Conservation (phyloP, 1,140 invertebrate genomes). For the Magallana angulata region DNA sequence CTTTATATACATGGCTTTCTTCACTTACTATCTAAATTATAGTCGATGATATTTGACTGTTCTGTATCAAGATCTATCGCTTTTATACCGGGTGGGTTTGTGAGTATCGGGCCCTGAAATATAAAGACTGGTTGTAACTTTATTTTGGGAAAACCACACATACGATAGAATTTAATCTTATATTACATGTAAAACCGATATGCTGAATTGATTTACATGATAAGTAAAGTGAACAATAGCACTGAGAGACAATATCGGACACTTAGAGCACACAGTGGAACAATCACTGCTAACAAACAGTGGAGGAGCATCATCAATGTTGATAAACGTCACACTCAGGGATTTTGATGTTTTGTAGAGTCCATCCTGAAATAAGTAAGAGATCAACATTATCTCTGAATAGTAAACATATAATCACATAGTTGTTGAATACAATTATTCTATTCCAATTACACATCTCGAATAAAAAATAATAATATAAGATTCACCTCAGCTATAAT, state of each 20-base stretch:
- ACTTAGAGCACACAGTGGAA: not conserved
- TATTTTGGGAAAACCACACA: too few relatives aligned
- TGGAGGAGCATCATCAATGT: not conserved
- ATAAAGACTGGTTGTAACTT: not conserved
- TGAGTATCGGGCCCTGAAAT: not conserved
- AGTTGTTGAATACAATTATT: too few relatives aligned
- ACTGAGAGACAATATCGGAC: not conserved
- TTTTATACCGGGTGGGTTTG: not conserved
- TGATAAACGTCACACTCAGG: not conserved
- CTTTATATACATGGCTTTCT: too few relatives aligned
- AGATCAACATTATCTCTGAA: not conserved
- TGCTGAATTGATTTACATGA: not conserved
- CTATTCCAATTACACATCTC: too few relatives aligned
- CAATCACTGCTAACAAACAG: not conserved
- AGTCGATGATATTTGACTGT: not conserved
- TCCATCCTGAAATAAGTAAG: not conserved
- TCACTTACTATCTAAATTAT: not conserved
- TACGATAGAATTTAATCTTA: too few relatives aligned
- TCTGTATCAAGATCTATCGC: not conserved
- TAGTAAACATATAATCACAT: too few relatives aligned
- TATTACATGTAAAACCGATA: too few relatives aligned
- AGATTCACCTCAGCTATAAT: not conserved
- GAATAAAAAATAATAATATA: too few relatives aligned
- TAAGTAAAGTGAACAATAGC: not conserved
- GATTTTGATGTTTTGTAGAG: not conserved